Evolutionary conservation across 2,888 invertebrate genomes (phyloP).

Genomic region (Ichneumon xanthorius): DNA sequence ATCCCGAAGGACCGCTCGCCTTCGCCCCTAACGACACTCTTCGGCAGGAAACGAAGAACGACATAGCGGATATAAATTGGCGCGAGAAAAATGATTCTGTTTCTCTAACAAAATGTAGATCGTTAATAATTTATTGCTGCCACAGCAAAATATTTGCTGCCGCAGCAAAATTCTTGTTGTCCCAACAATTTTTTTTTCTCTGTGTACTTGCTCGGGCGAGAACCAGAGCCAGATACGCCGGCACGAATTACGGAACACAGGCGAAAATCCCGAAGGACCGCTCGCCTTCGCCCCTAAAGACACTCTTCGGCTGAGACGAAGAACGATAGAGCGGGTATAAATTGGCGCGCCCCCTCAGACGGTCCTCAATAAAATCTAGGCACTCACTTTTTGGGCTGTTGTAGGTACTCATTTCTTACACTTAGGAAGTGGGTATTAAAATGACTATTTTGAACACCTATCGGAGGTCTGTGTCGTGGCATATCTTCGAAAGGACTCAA

Average conservation of each 20-base stretch:
- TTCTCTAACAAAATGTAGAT: too few species aligned
- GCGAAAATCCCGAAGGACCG: neutral
- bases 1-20: neutral
- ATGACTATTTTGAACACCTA: too few species aligned
- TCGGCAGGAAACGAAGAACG: neutral
- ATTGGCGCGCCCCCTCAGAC: neutral
- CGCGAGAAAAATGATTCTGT: neutral
- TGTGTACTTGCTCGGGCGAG: too few species aligned
- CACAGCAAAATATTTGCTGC: too few species aligned
- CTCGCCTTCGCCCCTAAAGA: neutral
- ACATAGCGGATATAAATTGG: neutral
- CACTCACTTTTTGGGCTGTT: neutral
- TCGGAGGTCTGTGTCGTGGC: too few species aligned
- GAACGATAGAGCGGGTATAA: neutral
- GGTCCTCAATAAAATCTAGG: neutral
- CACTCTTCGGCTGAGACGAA: neutral
- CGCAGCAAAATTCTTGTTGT: too few species aligned
- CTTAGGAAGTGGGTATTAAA: too few species aligned
- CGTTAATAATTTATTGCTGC: too few species aligned
- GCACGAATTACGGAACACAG: conserved; percentile 48
- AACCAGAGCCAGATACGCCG: conserved; percentile 8
- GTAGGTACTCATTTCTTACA: neutral
- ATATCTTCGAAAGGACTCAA: too few species aligned
- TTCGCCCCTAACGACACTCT: neutral
- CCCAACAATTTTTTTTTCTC: too few species aligned